Base-by-base conservation (phyloP, 1,140 invertebrate genomes). In the Hestina assimilis region DNA sequence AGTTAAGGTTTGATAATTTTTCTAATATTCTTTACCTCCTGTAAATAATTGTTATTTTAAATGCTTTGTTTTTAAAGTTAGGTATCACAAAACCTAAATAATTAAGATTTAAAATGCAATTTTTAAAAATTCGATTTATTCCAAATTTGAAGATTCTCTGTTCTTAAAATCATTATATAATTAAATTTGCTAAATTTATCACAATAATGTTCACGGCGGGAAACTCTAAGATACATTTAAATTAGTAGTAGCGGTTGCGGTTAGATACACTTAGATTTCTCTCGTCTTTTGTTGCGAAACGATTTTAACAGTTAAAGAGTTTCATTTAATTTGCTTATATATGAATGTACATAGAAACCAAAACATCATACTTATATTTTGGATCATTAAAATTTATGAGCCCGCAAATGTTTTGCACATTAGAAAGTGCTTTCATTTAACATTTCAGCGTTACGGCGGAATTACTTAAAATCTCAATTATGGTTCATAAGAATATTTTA, bases 321-420 rank as follows among this genome's bases (percentile, higher is more conserved):
- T 29, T 33, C 45, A 33, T 35, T 48, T 48, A 48, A 48, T 48
- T 29, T 33, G 17, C 29, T 33, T 11, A 17, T 17, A 23, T 31
- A 48, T 23, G 19, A 14, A 48, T 21, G n/a, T 48, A 48, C 2
- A 2, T 48, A 33, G 17, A 48, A 35, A 48, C 28, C 31, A 35
- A 48, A 35, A 35, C 33, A 48, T 20, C 21, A 15, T 0, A 12
- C 15, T 45, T 48, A 14, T 48, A 48, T 48, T 48, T 48, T 48
- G 29, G 28, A 33, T 48, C 45, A 48, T 48, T 48, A 48, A 48
- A 48, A 35, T 48, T 48, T 48, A 48, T 48, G 45, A 48, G 26
- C 29, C 45, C 11, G 11, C 45, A 33, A 35, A 35, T 33, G 26
- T 48, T 35, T 12, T 15, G 29, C 5, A 31, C 45, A 20, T 47